These are phyloP conservation scores for Pantherophis alleghaniensis DNA, from an alignment of 2,797 vertebrate genomes.

Conservation along the genomic window DNA sequence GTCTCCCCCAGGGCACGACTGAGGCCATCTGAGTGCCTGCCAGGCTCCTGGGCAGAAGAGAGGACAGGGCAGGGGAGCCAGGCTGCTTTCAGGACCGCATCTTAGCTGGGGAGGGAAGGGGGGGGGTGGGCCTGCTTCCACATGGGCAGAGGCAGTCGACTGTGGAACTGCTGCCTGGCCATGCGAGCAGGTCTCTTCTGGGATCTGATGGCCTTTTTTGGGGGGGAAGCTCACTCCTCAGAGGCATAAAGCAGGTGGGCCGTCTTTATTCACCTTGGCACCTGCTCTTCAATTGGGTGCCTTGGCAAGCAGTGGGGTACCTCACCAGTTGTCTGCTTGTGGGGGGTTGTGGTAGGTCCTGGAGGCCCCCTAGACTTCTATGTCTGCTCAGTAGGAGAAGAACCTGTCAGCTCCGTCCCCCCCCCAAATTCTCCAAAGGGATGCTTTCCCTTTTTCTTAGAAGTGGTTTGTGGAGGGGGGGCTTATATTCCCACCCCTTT, in stretches of 20 bases:
- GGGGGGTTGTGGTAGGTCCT: not conserved
- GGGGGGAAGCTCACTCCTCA: not conserved
- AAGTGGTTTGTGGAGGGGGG: not conserved
- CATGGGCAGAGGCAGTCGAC: not conserved
- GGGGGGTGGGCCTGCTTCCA: not conserved
- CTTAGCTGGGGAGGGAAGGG: not conserved
- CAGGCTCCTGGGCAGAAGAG: not conserved
- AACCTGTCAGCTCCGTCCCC: not conserved
- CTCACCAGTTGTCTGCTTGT: not conserved
- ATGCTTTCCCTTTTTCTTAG: not conserved
- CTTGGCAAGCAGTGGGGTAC: not conserved
- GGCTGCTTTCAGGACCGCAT: not conserved
- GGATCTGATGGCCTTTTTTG: not conserved
- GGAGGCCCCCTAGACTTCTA: not conserved
- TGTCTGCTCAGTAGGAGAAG: not conserved
- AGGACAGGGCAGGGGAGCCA: not conserved
- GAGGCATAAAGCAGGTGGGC: not conserved
- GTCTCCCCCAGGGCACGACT: not conserved
- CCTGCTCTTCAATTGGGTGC: not conserved
- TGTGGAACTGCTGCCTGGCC: not conserved
- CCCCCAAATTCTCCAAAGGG: not conserved
- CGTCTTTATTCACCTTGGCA: not conserved
- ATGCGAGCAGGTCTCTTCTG: not conserved
- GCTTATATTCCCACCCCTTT: not conserved
- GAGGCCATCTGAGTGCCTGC: fast-evolving